phyloP scores from a whole-genome alignment of 2,888 invertebrate genomes.

The Shargacucullia verbasci region DNA sequence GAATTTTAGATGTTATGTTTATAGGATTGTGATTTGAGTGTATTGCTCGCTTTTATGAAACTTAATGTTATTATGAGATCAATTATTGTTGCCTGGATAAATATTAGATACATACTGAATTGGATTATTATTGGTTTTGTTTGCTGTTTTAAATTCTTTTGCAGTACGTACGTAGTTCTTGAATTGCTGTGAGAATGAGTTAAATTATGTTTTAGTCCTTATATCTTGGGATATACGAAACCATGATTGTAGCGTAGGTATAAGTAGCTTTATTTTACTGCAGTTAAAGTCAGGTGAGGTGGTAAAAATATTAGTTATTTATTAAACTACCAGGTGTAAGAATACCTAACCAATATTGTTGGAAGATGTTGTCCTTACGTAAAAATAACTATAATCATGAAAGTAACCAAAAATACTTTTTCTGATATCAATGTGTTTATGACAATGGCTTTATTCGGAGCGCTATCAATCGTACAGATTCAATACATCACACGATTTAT shows the following conservation, averaged over 20 bases:
- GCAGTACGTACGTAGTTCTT: too few species aligned
- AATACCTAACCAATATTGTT: neutral
- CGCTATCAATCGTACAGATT: slow-evolving; percentile 58
- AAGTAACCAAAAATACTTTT: slow-evolving; percentile 28
- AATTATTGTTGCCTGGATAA: slow-evolving; percentile 2
- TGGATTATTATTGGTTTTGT: too few species aligned
- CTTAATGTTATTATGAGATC: slow-evolving; percentile 34
- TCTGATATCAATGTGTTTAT: slow-evolving; percentile 37
- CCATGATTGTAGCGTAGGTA: too few species aligned
- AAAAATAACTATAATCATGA: slow-evolving; percentile 33
- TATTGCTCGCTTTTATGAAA: slow-evolving; percentile 34
- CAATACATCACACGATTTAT: slow-evolving; percentile 68
- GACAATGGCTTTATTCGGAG: slow-evolving; percentile 40
- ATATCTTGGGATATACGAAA: too few species aligned
- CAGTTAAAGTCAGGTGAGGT: too few species aligned
- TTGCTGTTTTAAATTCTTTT: too few species aligned
- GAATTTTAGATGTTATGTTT: slow-evolving; percentile 61
- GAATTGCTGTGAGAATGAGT: too few species aligned
- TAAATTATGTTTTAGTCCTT: too few species aligned
- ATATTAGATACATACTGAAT: neutral
- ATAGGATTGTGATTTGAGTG: slow-evolving; percentile 51
- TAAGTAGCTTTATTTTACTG: too few species aligned
- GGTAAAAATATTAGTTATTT: too few species aligned
- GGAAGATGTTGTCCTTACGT: slow-evolving; percentile 2
- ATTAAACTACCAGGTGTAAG: neutral